These are phyloP conservation scores for Achatina immaculata DNA, from an alignment of 1,140 invertebrate species.

Conservation along the genomic window DNA sequence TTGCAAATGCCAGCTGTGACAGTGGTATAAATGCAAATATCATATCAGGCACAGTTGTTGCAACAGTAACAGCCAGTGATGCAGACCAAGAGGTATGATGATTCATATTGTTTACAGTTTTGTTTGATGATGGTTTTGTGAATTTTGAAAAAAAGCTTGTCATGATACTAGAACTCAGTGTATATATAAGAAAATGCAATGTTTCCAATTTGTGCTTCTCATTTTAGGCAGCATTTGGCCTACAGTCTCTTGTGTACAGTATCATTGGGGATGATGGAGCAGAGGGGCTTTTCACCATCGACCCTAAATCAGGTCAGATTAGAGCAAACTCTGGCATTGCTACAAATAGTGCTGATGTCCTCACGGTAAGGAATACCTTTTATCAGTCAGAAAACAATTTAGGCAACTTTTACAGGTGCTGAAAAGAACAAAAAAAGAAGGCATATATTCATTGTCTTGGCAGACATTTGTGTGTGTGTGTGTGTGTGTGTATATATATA, in stretches of 20 bases:
- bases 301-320: conserved; percentile 46
- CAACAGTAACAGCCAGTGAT: conserved; percentile 25
- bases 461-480: too few species aligned
- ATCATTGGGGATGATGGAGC: conserved; percentile 62
- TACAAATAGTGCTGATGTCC: conserved; percentile 21
- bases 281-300: conserved; percentile 51
- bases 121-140: too few species aligned
- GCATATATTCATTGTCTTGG: too few species aligned
- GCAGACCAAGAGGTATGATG: conserved; percentile 21
- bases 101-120: too few species aligned
- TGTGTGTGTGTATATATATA: too few species aligned
- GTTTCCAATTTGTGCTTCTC: too few species aligned
- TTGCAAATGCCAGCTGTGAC: conserved; percentile 17
- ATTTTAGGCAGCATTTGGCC: conserved; percentile 35
- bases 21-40: neutral
- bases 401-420: too few species aligned
- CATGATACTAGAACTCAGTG: too few species aligned
- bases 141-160: too few species aligned
- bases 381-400: too few species aligned
- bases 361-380: conserved; percentile 36
- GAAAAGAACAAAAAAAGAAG: too few species aligned
- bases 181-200: too few species aligned
- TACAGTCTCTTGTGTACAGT: conserved; percentile 42
- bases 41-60: neutral
- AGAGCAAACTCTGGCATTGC: neutral